A percentile compares a stretch with the other conserved stretches of the same genome.
phyloP scores from a whole-genome alignment of 2,797 vertebrate species.

The Scyliorhinus canicula region DNA sequence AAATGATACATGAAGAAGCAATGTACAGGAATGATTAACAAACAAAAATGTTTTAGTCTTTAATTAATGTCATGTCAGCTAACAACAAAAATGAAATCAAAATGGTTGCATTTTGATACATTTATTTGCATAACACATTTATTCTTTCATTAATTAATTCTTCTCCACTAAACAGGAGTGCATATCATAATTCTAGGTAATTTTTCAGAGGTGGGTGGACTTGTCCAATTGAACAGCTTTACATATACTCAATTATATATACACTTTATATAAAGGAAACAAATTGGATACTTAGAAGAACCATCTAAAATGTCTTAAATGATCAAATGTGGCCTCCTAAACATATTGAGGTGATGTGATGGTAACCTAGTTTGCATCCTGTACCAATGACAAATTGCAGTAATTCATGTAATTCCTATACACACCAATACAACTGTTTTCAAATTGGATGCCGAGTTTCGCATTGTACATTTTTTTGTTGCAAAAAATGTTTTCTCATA shows the following conservation, averaged over 20 bases:
- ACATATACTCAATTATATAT: constrained; percentile 5
- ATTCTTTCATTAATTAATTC: neutral
- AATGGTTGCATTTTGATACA: neutral
- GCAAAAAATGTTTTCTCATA: neutral
- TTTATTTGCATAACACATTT: too few relatives aligned
- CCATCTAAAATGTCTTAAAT: neutral
- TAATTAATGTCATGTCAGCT: neutral
- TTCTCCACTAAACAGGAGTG: neutral
- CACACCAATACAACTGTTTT: too few relatives aligned
- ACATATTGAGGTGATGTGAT: neutral
- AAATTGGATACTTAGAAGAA: neutral
- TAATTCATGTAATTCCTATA: neutral
- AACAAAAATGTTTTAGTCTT: neutral
- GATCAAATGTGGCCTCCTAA: neutral
- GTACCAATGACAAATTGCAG: constrained; percentile 1
- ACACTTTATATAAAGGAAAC: neutral
- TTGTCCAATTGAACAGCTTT: neutral
- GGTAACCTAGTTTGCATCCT: neutral
- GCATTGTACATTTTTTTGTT: neutral
- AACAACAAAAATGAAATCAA: neutral
- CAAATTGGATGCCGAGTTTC: neutral
- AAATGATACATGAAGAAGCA: neutral
- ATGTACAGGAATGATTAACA: neutral
- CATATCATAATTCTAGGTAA: neutral
- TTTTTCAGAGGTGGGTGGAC: neutral